Evolutionary conservation across 2,888 invertebrate genomes (phyloP), one percentile per base, ranked within the genome.

Genomic region (Baronia brevicornis): DNA sequence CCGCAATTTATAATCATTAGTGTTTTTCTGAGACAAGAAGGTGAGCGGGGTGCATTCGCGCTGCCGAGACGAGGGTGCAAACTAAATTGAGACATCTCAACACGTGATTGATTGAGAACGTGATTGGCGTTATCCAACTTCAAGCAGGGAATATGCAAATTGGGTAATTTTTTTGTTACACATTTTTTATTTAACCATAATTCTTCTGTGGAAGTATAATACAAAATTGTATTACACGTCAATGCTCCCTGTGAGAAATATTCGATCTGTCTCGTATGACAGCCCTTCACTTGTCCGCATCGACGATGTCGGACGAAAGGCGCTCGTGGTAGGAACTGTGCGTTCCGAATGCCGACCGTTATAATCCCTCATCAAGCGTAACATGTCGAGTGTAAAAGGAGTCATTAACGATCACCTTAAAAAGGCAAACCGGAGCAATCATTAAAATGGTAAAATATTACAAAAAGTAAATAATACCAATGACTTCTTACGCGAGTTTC

Each of bases 351-450:
- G 59, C 44, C 43, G 50, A 64, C 77, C 78, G 78, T 73, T 78
- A 78, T 72, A 75, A 78, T 77, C 74, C 75, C 70, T 72, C 80
- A 72, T 73, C 74, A 61, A 62, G 62, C 60, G 61, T 65, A 68
- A 65, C 73, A 69, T 64, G 69, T 69, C 61, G 62, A 65, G 75
- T 70, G 73, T 70, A 80, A 79, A 75, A 78, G 66, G 71, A 74
- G 75, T 82, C 78, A 79, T 84, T 82, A 82, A 77, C 66, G 77
- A 74, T 67, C 61, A 60, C 82, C 80, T 73, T 80, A 73, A 79
- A 78, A 80, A 79, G 80, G 73, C 62, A 65, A 79, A 77, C 69
- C 70, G 64, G 78, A 74, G 72, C 80, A 74, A 73, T 80, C 71
- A 79, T 78, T 79, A 78, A 78, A 77, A 64, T 72, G 65, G 69